Conservation (phyloP, 92 coral and sea anemone species). For the Epizoanthus rinbou region DNA sequence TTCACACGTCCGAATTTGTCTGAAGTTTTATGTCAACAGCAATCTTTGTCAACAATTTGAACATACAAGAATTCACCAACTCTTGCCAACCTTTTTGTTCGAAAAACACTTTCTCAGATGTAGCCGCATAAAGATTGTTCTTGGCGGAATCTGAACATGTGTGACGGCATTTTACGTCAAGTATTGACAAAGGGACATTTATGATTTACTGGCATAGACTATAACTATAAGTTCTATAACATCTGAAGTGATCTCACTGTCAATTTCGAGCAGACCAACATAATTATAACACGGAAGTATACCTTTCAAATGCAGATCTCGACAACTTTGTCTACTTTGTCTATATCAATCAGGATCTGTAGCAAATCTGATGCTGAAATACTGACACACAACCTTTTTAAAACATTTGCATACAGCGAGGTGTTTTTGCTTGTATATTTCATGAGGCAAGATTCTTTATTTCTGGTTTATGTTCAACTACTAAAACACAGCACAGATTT, state of each 20-base stretch:
- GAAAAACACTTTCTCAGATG: not conserved
- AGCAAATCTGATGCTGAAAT: not conserved
- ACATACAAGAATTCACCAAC: slow-evolving; percentile 2
- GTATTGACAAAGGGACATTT: slow-evolving; percentile 9
- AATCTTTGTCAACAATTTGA: slow-evolving; percentile 12
- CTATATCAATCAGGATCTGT: not conserved
- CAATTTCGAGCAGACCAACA: not conserved
- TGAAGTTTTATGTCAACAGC: not conserved
- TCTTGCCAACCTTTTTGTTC: not conserved
- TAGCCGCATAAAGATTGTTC: not conserved
- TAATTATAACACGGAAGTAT: not conserved
- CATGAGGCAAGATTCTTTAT: no score
- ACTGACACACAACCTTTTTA: not conserved
- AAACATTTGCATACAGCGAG: slow-evolving; percentile 18
- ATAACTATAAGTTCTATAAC: not conserved
- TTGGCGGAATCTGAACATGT: not conserved
- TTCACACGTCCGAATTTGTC: slow-evolving; percentile 2
- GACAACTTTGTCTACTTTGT: no score
- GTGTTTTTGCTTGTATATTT: no score
- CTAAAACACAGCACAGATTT: no score
- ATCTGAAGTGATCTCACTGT: not conserved
- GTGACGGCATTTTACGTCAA: slow-evolving; percentile 27
- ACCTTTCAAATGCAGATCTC: not conserved
- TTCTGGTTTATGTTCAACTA: no score
- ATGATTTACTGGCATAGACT: not conserved